Evolutionary conservation across 2,797 vertebrate genomes (phyloP).

Genomic region (Lacerta viridis): DNA sequence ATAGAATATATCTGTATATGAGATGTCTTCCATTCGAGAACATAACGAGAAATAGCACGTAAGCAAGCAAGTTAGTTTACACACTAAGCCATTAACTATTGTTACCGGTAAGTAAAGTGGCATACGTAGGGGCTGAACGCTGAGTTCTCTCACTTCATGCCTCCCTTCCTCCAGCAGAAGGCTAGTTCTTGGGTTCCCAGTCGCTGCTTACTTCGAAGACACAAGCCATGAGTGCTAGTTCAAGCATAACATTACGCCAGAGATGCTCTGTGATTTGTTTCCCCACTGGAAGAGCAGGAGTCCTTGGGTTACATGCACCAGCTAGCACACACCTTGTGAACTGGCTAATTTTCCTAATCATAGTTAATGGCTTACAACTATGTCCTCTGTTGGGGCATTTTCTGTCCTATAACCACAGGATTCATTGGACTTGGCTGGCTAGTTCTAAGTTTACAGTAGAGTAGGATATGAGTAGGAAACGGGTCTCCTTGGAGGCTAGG

Average conservation of each 20-base stretch:
- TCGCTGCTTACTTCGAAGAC: not conserved
- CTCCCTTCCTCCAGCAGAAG: not conserved
- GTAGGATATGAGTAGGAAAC: not conserved
- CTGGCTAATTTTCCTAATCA: no score
- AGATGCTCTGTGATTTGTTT: no score
- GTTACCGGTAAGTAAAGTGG: not conserved
- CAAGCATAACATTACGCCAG: not conserved
- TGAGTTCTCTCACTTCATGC: not conserved
- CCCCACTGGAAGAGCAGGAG: not conserved
- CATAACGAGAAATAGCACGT: not conserved
- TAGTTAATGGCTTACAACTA: no score
- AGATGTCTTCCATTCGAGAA: constrained; percentile 8
- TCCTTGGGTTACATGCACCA: not conserved
- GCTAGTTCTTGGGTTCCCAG: not conserved
- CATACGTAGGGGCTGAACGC: not conserved
- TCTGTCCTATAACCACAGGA: no score
- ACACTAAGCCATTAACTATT: not conserved
- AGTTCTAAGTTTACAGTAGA: fast-evolving
- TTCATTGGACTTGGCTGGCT: no score
- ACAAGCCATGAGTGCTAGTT: not conserved
- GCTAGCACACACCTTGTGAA: not conserved
- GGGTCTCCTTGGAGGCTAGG: not conserved
- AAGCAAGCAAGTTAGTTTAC: not conserved
- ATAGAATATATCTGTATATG: not conserved
- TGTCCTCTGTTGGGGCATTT: not conserved